phyloP scores from a whole-genome alignment of 2,113 vertebrate genomes.

The Clarias magur region DNA sequence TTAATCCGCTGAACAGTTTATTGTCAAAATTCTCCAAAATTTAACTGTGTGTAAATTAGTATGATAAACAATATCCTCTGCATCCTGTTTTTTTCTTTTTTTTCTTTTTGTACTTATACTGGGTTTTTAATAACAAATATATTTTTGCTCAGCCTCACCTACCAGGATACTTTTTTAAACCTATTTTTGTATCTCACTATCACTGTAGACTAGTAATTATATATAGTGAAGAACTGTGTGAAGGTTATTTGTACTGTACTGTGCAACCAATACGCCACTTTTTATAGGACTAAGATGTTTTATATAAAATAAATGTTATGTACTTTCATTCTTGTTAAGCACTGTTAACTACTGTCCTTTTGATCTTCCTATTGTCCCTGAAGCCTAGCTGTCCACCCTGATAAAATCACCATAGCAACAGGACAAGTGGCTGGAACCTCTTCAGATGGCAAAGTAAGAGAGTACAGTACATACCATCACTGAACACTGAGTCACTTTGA shows the following conservation, averaged over 20 bases:
- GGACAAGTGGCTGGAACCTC: slow-evolving; percentile 96
- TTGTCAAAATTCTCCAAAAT: neutral
- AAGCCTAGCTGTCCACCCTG: slow-evolving; percentile 96
- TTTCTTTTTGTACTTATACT: neutral
- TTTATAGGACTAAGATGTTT: neutral
- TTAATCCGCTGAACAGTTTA: neutral
- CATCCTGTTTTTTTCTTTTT: neutral
- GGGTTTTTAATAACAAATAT: neutral
- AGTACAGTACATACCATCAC: slow-evolving; percentile 6
- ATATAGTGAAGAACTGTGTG: neutral
- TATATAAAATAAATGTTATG: neutral
- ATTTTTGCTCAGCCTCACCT: neutral
- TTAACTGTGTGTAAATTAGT: neutral
- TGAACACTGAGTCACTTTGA: neutral
- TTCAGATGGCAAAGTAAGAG: slow-evolving; percentile 93
- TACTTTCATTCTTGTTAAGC: slow-evolving; percentile 42
- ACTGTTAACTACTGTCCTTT: slow-evolving; percentile 38
- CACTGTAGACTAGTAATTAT: neutral
- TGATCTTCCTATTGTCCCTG: slow-evolving; percentile 45
- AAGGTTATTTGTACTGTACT: neutral
- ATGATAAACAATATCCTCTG: neutral
- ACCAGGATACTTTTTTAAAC: neutral
- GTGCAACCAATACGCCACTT: neutral
- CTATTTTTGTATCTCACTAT: neutral
- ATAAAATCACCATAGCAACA: slow-evolving; percentile 98